phyloP scores from a whole-genome alignment of 2,888 invertebrate species.

The Apantesis nais region DNA sequence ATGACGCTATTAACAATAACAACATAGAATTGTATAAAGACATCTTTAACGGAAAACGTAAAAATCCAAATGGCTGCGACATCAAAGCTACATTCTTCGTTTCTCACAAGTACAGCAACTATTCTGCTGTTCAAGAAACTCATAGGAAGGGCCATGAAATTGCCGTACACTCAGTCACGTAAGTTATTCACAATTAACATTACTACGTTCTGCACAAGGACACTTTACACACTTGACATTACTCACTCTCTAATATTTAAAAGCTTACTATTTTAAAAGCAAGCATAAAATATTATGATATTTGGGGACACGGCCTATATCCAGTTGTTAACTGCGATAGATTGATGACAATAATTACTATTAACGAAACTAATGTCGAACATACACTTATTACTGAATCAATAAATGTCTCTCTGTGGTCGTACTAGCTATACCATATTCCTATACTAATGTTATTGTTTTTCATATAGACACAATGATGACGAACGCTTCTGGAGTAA shows the following conservation, averaged over 20 bases:
- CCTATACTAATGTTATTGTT: slow-evolving; percentile 4
- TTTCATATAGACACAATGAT: slow-evolving; percentile 90
- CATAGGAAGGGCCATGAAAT: slow-evolving; percentile 97
- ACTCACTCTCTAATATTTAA: background rate
- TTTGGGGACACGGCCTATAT: too few species aligned
- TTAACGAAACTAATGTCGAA: background rate
- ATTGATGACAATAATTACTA: too few species aligned
- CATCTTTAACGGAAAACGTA: slow-evolving; percentile 94
- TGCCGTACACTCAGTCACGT: slow-evolving; percentile 97
- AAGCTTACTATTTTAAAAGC: background rate
- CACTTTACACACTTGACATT: background rate
- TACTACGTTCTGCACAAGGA: background rate
- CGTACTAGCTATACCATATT: background rate
- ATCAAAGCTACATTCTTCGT: slow-evolving; percentile 97
- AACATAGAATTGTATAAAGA: slow-evolving; percentile 97
- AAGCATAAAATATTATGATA: too few species aligned
- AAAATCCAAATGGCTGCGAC: slow-evolving; percentile 97
- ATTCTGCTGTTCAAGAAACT: slow-evolving; percentile 96
- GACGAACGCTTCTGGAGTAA: slow-evolving; percentile 97
- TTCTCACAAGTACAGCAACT: slow-evolving; percentile 97
- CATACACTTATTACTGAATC: background rate
- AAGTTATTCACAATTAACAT: slow-evolving; percentile 70
- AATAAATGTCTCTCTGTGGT: background rate
- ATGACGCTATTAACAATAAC: slow-evolving; percentile 97
- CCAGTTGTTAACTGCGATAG: too few species aligned